A percentile compares a stretch with the other conserved stretches of the same genome.
Conservation (phyloP, 2,113 vertebrate genomes). For the Motacilla alba region DNA sequence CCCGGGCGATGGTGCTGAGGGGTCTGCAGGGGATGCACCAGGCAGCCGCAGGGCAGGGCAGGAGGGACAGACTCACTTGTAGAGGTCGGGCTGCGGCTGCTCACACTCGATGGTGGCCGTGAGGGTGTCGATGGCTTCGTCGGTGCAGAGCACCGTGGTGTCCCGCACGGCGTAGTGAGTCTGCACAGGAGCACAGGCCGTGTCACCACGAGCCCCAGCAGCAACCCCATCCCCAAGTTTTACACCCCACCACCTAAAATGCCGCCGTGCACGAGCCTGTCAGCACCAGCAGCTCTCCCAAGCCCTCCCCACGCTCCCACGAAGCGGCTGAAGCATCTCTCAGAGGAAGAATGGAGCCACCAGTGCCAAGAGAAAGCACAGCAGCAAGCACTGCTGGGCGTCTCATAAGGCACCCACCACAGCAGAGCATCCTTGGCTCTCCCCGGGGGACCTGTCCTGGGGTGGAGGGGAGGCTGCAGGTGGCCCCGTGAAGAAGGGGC, state of each 20-base stretch:
- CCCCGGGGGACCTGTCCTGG: not conserved
- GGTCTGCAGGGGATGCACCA: not conserved
- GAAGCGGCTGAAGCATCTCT: not conserved
- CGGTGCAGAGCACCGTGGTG: conserved; percentile 69
- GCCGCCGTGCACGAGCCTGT: not conserved
- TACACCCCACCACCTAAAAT: not conserved
- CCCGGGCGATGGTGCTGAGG: rapidly evolving
- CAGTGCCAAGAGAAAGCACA: not conserved
- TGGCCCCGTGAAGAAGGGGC: not conserved
- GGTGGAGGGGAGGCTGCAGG: not conserved
- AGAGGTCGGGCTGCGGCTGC: conserved; percentile 96
- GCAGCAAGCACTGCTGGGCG: not conserved
- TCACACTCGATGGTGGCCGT: conserved; percentile 92
- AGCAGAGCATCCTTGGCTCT: not conserved
- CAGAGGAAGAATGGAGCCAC: rapidly evolving
- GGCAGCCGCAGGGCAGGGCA: not conserved
- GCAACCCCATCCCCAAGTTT: rapidly evolving
- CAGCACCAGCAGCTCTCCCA: not conserved
- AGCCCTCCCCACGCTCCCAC: rapidly evolving
- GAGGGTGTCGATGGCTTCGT: conserved; percentile 82
- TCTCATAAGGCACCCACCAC: rapidly evolving
- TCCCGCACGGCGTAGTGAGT: conserved; percentile 92
- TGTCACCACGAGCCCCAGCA: rapidly evolving
- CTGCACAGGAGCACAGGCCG: conserved; percentile 62
- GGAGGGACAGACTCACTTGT: conserved; percentile 82